These are phyloP conservation scores for Himalopsyche tibetana DNA, from an alignment of 2,888 invertebrate species.

Conservation along the genomic window DNA sequence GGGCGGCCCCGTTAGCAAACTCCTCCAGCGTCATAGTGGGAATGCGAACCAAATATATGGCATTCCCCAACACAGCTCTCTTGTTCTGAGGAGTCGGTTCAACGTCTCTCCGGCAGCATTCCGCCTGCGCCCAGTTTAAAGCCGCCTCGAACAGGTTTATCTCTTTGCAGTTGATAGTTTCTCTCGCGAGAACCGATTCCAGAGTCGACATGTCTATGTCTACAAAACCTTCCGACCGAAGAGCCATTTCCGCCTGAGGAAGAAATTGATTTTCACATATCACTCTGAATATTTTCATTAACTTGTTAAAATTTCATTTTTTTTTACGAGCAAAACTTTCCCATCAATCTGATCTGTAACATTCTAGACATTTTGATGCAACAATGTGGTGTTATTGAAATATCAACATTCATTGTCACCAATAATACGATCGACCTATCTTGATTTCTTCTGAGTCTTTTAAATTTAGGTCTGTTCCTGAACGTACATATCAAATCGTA, in stretches of 20 bases:
- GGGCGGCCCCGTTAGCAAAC: conserved; percentile 96
- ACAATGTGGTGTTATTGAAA: no score
- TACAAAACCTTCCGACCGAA: conserved; percentile 95
- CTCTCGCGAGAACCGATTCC: conserved; percentile 92
- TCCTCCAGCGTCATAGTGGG: conserved; percentile 94
- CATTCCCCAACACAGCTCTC: conserved; percentile 84
- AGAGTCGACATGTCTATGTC: conserved; percentile 96
- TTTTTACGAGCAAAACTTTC: no score
- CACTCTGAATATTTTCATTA: no score
- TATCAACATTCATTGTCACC: no score
- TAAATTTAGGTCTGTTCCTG: no score
- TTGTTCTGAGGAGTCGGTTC: conserved; percentile 89
- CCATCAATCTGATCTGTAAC: no score
- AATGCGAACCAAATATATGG: conserved; percentile 92
- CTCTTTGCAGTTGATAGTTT: conserved; percentile 97
- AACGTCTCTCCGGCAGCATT: conserved; percentile 89
- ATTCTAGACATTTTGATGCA: no score
- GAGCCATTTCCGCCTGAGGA: conserved; percentile 94
- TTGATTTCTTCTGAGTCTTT: no score
- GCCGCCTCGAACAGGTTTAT: conserved; percentile 94
- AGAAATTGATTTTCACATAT: conserved; percentile 19
- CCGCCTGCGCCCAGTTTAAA: conserved; percentile 94
- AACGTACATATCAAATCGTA: no score
- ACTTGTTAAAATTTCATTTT: no score
- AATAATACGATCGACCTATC: no score